phyloP scores from a whole-genome alignment of 2,888 invertebrate species.

The Athalia rosae region DNA sequence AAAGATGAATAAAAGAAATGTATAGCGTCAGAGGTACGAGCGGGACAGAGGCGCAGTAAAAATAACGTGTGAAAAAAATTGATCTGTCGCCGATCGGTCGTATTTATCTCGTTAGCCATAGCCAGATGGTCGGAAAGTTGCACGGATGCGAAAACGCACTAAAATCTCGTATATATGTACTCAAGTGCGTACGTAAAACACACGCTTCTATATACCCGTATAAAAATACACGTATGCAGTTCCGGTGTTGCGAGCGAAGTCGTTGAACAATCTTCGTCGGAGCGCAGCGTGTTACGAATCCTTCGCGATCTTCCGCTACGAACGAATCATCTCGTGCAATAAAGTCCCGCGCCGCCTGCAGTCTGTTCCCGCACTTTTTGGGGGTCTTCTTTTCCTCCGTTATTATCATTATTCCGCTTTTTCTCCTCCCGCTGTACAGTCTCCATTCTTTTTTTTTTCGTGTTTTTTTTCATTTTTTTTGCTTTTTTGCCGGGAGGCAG shows the following conservation, averaged over 20 bases:
- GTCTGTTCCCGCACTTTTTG: slow-evolving; percentile 25
- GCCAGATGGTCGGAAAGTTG: not conserved
- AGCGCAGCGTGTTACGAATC: too few relatives aligned
- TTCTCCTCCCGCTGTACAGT: too few relatives aligned
- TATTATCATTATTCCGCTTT: too few relatives aligned
- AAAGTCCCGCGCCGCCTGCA: slow-evolving; percentile 20
- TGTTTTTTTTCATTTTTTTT: too few relatives aligned
- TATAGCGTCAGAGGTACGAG: too few relatives aligned
- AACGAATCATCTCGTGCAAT: not conserved
- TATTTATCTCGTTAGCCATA: not conserved
- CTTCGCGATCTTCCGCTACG: slow-evolving; percentile 4
- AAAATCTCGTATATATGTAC: not conserved
- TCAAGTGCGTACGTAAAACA: not conserved
- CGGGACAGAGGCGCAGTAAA: too few relatives aligned
- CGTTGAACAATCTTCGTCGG: slow-evolving; percentile 19
- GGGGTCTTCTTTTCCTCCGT: slow-evolving; percentile 16
- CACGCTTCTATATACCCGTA: not conserved
- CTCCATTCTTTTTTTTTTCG: too few relatives aligned
- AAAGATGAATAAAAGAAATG: too few relatives aligned
- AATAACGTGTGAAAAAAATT: not conserved
- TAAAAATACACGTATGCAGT: not conserved
- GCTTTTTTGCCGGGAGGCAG: too few relatives aligned
- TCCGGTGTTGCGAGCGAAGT: slow-evolving; percentile 10
- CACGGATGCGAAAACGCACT: not conserved
- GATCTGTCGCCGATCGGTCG: not conserved